Percentiles rank a stretch among this genome's conserved stretches.
Conservation (phyloP, 2,797 vertebrate genomes). For the Staurois parvus region DNA sequence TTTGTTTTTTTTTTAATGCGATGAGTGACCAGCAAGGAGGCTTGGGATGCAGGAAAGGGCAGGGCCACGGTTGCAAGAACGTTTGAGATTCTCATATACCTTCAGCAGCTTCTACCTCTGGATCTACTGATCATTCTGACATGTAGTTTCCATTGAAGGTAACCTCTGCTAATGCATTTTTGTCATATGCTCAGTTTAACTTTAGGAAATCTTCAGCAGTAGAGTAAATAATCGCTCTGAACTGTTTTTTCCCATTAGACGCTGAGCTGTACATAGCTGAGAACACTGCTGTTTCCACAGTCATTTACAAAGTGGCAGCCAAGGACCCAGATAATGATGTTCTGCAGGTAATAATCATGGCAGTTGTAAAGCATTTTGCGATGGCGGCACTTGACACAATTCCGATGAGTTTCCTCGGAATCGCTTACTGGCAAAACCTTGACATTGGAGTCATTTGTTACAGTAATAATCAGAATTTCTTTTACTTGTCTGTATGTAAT, state of each 20-base stretch:
- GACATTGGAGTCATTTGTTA: not conserved
- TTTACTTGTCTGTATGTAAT: not conserved
- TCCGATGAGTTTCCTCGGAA: not conserved
- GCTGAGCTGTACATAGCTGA: slow-evolving; percentile 67
- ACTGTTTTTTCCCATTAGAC: slow-evolving; percentile 59
- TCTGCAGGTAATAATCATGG: slow-evolving; percentile 65
- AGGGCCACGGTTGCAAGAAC: too few species aligned
- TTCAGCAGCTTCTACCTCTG: too few species aligned
- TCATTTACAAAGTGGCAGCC: slow-evolving; percentile 64
- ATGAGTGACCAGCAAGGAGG: too few species aligned
- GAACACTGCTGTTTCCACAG: slow-evolving; percentile 55
- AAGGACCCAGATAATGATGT: slow-evolving; percentile 63
- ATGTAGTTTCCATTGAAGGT: too few species aligned
- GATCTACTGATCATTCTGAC: too few species aligned
- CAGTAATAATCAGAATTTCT: not conserved
- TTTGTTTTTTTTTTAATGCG: too few species aligned
- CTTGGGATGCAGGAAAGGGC: too few species aligned
- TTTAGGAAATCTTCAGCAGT: too few species aligned
- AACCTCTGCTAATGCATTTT: too few species aligned
- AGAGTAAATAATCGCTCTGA: not conserved
- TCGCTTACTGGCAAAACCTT: not conserved
- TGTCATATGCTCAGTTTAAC: too few species aligned
- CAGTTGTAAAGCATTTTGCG: slow-evolving; percentile 11
- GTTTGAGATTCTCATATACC: too few species aligned
- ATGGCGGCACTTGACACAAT: not conserved